Conservation (phyloP, 2,797 vertebrate species). For the Ficedula albicollis region DNA sequence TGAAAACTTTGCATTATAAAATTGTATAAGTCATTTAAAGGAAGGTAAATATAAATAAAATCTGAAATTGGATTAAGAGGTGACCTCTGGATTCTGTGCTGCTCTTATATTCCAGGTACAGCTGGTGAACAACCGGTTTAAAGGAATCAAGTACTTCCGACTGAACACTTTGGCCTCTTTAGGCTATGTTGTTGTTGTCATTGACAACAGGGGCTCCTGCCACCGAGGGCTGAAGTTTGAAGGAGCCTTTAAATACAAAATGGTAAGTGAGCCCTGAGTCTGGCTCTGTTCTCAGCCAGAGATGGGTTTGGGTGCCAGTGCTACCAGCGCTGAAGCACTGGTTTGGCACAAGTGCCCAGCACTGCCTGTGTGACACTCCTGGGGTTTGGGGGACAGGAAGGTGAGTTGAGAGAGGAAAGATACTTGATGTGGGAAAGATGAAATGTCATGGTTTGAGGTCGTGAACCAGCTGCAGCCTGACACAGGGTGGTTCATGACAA, state of each 20-base stretch:
- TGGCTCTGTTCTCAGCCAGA: not conserved
- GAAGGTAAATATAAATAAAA: not conserved
- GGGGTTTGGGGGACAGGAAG: not conserved
- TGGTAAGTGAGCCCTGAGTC: constrained; percentile 71
- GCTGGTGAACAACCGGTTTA: constrained; percentile 83
- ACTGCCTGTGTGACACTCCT: not conserved
- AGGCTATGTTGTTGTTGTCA: constrained; percentile 82
- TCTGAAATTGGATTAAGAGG: not conserved
- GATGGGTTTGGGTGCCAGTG: not conserved
- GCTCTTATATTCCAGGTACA: constrained; percentile 75
- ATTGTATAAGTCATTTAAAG: not conserved
- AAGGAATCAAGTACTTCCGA: constrained; percentile 84
- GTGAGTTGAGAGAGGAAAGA: not conserved
- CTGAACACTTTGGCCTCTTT: constrained; percentile 82
- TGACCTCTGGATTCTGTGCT: not conserved
- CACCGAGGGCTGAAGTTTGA: constrained; percentile 84
- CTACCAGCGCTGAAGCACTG: not conserved
- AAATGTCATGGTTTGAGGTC: not conserved
- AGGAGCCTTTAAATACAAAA: constrained; percentile 84
- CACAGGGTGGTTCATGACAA: not conserved
- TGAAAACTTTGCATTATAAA: not conserved
- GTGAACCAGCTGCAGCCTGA: not conserved
- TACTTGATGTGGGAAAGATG: rapidly evolving
- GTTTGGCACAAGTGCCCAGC: not conserved
- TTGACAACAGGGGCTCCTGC: constrained; percentile 84